Evolutionary conservation across 2,888 invertebrate genomes (phyloP).

Genomic region (Brassicogethes aeneus): DNA sequence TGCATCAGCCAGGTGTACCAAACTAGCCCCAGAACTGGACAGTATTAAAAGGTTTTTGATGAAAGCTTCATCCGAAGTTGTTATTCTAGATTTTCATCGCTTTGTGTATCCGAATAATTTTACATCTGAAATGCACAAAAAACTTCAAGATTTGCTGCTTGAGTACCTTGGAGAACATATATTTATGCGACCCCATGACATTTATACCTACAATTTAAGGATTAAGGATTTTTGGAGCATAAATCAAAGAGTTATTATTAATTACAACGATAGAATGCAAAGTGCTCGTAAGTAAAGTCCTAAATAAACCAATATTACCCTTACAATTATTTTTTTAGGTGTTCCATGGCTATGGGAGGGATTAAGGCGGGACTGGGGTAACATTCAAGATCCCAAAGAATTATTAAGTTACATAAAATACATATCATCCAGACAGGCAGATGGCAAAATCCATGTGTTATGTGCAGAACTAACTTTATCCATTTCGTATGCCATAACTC

Average conservation of each 20-base stretch:
- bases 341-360: conserved; percentile 15
- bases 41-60: conserved; percentile 45
- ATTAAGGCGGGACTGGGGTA: conserved; percentile 15
- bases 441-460: conserved; percentile 43
- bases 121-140: conserved; percentile 6
- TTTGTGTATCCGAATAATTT: conserved; percentile 44
- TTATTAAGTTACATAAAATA: conserved; percentile 25
- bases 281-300: too few species aligned
- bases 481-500: conserved; percentile 41
- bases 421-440: conserved; percentile 25
- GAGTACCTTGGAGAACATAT: conserved; percentile 9
- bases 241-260: conserved; percentile 44
- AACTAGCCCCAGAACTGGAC: conserved; percentile 10
- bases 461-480: conserved; percentile 61
- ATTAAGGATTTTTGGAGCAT: conserved; percentile 42
- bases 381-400: conserved; percentile 20
- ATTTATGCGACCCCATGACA: not conserved
- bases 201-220: conserved; percentile 5
- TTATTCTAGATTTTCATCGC: conserved; percentile 67
- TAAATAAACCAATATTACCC: too few species aligned
- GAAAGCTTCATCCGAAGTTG: conserved; percentile 52
- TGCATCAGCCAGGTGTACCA: conserved; percentile 7
- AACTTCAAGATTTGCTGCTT: conserved; percentile 7
- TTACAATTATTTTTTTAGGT: conserved; percentile 11
- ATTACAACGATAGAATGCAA: conserved; percentile 41